These are phyloP conservation scores for Toxotes lorentzi DNA, from an alignment of 2,797 vertebrate genomes.

Conservation along the genomic window DNA sequence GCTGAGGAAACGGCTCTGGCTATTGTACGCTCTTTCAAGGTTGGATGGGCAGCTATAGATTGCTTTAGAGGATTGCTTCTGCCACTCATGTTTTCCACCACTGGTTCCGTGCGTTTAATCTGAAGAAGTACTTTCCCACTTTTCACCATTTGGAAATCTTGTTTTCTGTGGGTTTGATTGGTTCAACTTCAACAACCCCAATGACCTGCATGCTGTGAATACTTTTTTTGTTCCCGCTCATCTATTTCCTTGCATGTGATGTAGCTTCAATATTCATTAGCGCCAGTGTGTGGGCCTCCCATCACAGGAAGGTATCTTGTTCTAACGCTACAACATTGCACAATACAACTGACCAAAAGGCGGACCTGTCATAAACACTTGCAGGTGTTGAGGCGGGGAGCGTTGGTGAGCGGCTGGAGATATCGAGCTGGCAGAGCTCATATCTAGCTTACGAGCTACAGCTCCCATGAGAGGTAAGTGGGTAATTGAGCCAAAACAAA, in stretches of 20 bases:
- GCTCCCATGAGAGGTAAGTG: constrained; percentile 56
- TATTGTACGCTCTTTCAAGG: constrained; percentile 82
- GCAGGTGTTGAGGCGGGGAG: constrained; percentile 55
- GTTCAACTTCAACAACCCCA: constrained; percentile 53
- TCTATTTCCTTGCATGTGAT: constrained; percentile 32
- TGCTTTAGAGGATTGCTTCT: constrained; percentile 81
- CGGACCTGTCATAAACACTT: constrained; percentile 46
- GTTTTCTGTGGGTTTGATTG: constrained; percentile 52
- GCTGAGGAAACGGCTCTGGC: constrained; percentile 70
- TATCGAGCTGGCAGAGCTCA: constrained; percentile 50
- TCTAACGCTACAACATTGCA: constrained; percentile 14
- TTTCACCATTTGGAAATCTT: constrained; percentile 50
- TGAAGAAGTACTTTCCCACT: constrained; percentile 52
- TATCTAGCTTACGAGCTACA: constrained; percentile 54
- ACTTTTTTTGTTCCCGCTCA: constrained; percentile 19
- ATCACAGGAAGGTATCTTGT: constrained; percentile 41
- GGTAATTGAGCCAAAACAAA: constrained; percentile 75
- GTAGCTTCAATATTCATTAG: constrained; percentile 52
- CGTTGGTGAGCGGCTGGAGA: constrained; percentile 24
- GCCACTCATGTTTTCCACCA: constrained; percentile 76
- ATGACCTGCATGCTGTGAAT: constrained; percentile 45
- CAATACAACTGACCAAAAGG: constrained; percentile 50
- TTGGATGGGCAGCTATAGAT: constrained; percentile 80
- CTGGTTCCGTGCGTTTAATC: constrained; percentile 67
- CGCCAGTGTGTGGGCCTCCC: constrained; percentile 14